Evolutionary conservation across 2,888 invertebrate genomes (phyloP).

Genomic region (Stenolophus ochropezus): DNA sequence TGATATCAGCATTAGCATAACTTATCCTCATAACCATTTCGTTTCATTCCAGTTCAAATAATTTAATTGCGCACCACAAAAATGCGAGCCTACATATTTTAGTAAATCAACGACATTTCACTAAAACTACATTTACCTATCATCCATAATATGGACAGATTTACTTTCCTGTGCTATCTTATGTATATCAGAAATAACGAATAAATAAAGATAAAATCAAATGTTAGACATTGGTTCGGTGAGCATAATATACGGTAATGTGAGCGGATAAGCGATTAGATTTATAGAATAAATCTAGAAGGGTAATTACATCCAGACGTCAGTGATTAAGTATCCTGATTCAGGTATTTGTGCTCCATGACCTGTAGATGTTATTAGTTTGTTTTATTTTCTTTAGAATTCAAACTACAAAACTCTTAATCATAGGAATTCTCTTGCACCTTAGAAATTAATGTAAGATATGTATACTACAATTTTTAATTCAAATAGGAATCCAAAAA

Average conservation of each 20-base stretch:
- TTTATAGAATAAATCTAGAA: constrained; percentile 7
- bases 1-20: constrained; percentile 18
- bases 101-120: background rate
- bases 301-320: constrained; percentile 11
- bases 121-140: constrained; percentile 3
- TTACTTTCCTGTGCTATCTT: constrained; percentile 7
- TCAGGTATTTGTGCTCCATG: background rate
- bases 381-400: no score
- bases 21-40: background rate
- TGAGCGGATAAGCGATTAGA: constrained; percentile 19
- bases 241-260: constrained; percentile 18
- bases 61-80: constrained; percentile 14
- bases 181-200: constrained; percentile 4
- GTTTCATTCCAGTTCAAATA: background rate
- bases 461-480: no score
- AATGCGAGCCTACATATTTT: constrained; percentile 9
- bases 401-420: no score
- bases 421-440: no score
- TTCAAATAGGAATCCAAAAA: no score
- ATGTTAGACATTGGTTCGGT: background rate
- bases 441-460: no score
- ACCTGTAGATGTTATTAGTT: background rate
- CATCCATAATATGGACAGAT: background rate
- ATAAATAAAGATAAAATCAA: constrained; percentile 16
- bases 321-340: constrained; percentile 8